Percentiles rank a stretch among this genome's conserved stretches.
phyloP scores from a whole-genome alignment of 2,113 vertebrate species.

The Oncorhynchus masou region DNA sequence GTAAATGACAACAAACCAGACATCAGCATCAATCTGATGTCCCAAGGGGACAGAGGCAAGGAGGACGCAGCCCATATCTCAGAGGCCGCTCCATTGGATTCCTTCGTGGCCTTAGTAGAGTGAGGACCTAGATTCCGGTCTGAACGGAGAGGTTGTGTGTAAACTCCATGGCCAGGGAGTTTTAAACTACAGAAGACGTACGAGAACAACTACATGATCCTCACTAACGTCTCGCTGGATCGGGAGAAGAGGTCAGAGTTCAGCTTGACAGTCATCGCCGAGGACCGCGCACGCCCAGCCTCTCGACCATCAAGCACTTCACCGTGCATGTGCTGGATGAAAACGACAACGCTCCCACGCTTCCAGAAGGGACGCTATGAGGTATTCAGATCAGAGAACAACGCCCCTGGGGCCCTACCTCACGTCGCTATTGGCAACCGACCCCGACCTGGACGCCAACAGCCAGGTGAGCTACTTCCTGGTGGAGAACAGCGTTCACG shows the following conservation, averaged over 20 bases:
- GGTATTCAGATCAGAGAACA: conserved; percentile 93
- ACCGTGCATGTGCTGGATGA: conserved; percentile 91
- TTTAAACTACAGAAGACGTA: conserved; percentile 93
- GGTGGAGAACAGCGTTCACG: conserved; percentile 84
- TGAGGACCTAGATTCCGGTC: conserved; percentile 91
- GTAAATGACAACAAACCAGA: conserved; percentile 98
- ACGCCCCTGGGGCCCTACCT: conserved; percentile 89
- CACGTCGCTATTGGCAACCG: conserved; percentile 86
- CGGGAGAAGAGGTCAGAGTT: conserved; percentile 93
- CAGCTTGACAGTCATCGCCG: conserved; percentile 90
- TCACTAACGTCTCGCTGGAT: conserved; percentile 91
- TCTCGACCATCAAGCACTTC: conserved; percentile 92
- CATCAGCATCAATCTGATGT: conserved; percentile 90
- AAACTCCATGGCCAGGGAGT: conserved; percentile 87
- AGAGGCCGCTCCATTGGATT: conserved; percentile 86
- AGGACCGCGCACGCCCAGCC: conserved; percentile 87
- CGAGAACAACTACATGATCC: conserved; percentile 94
- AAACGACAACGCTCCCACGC: conserved; percentile 92
- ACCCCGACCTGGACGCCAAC: conserved; percentile 89
- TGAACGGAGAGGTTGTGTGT: conserved; percentile 89
- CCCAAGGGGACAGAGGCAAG: conserved; percentile 86
- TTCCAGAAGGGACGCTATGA: conserved; percentile 92
- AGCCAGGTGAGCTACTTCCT: conserved; percentile 95
- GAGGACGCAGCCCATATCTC: conserved; percentile 89
- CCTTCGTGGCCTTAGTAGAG: conserved; percentile 93